Evolutionary conservation across 1,140 invertebrate genomes (phyloP).

Genomic region (Cydia fagiglandana): DNA sequence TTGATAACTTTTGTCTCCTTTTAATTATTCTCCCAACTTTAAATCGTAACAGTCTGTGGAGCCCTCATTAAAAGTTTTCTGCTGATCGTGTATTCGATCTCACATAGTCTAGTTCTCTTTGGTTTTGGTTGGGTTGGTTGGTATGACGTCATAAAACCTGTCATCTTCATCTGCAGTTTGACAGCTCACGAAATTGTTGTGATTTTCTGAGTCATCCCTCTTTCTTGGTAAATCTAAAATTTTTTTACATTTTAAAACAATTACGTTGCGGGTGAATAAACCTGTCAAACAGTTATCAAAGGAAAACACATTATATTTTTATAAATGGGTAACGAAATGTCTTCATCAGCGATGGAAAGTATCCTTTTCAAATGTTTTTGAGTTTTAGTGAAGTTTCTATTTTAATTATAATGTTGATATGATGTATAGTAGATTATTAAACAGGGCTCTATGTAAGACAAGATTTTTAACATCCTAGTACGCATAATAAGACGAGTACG

Average conservation of each 20-base stretch:
- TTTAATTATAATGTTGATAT: conserved; percentile 7
- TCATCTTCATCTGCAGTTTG: conserved; percentile 11
- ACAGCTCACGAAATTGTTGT: conserved; percentile 28
- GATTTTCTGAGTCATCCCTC: conserved; percentile 28
- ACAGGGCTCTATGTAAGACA: no score
- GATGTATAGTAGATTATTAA: background rate
- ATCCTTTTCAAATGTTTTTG: conserved; percentile 82
- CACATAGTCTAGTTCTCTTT: background rate
- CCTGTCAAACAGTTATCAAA: background rate
- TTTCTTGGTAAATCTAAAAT: conserved; percentile 15
- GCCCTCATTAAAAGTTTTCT: background rate
- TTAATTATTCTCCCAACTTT: no score
- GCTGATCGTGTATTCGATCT: background rate
- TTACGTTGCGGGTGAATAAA: background rate
- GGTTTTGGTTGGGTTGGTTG: no score
- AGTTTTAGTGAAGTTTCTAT: conserved; percentile 1
- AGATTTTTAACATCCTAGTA: background rate
- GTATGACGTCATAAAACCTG: conserved; percentile 7
- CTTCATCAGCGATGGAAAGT: conserved; percentile 92
- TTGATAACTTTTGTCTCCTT: no score
- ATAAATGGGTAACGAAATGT: conserved; percentile 89
- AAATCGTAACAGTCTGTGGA: no score
- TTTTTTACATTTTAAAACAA: background rate
- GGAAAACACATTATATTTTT: conserved; percentile 37
- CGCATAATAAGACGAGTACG: background rate